Percentiles rank a stretch among this genome's conserved stretches.
Evolutionary conservation across 2,888 invertebrate genomes (phyloP).

Genomic region (Pristionchus entomophagus): DNA sequence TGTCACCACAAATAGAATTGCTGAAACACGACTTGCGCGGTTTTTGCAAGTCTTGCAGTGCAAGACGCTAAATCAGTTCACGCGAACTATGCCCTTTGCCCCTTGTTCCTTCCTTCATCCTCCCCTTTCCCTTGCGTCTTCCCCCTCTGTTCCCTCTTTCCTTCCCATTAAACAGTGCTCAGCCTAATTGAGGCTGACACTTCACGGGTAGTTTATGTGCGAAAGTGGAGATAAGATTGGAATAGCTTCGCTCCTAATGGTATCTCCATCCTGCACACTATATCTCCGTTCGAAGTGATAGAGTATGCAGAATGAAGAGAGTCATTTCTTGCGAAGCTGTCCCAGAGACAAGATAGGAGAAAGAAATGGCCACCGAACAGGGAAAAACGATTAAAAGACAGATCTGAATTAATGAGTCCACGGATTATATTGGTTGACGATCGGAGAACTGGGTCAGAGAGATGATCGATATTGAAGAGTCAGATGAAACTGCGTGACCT

Average conservation of each 20-base stretch:
- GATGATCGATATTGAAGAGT: conserved; percentile 2
- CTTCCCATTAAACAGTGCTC: background rate
- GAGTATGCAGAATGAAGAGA: too few species aligned
- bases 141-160: background rate
- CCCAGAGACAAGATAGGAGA: background rate
- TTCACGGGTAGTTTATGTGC: conserved; percentile 5
- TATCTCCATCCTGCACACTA: too few species aligned
- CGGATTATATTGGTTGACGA: background rate
- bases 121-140: too few species aligned
- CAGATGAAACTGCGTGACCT: conserved; percentile 11
- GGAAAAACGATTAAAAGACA: background rate
- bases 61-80: too few species aligned
- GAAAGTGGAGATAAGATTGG: conserved; percentile 13
- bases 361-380: background rate
- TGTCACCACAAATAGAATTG: too few species aligned
- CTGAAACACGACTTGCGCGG: too few species aligned
- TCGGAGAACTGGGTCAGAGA: background rate
- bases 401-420: background rate
- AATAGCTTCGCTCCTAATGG: too few species aligned
- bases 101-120: too few species aligned
- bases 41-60: too few species aligned
- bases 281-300: too few species aligned
- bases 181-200: conserved; percentile 3
- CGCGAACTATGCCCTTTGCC: too few species aligned
- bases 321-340: too few species aligned